These are phyloP conservation scores for Tiphia femorata DNA, from an alignment of 2,888 invertebrate species.

Conservation along the genomic window DNA sequence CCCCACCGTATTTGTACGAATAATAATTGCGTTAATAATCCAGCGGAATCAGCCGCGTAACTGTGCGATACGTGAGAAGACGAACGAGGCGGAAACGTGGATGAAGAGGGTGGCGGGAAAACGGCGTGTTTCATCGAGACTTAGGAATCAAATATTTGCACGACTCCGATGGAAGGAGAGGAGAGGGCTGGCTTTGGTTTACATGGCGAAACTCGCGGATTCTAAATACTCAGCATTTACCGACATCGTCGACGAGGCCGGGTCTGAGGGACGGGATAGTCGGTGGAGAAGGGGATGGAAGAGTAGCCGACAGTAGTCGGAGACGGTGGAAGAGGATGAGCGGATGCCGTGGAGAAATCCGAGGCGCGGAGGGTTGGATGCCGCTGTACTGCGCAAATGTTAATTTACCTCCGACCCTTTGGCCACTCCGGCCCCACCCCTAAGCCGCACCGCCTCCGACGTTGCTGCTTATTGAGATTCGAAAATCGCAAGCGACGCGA, in stretches of 20 bases:
- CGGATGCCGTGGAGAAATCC: background rate
- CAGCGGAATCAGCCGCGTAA: constrained; percentile 12
- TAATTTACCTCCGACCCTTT: constrained; percentile 32
- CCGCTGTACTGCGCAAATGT: constrained; percentile 24
- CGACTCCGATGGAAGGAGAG: too few species aligned
- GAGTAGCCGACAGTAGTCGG: background rate
- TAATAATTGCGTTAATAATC: constrained; percentile 45
- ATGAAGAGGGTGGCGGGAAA: background rate
- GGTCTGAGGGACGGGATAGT: background rate
- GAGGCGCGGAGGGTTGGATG: background rate
- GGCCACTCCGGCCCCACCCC: background rate
- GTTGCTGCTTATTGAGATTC: constrained; percentile 42
- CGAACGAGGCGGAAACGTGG: constrained; percentile 6
- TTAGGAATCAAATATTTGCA: constrained; percentile 53
- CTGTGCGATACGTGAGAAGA: background rate
- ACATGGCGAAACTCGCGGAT: constrained; percentile 49
- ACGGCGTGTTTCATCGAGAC: constrained; percentile 48
- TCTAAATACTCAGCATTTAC: constrained; percentile 54
- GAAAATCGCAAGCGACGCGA: constrained; percentile 48
- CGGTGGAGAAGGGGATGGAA: background rate
- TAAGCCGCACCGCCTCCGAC: too few species aligned
- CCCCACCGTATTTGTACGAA: constrained; percentile 20
- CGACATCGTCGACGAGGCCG: constrained; percentile 28
- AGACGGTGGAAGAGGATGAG: background rate
- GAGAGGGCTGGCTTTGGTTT: constrained; percentile 45